Evolutionary conservation across 2,888 invertebrate genomes (phyloP).

Genomic region (Cenopis cana): DNA sequence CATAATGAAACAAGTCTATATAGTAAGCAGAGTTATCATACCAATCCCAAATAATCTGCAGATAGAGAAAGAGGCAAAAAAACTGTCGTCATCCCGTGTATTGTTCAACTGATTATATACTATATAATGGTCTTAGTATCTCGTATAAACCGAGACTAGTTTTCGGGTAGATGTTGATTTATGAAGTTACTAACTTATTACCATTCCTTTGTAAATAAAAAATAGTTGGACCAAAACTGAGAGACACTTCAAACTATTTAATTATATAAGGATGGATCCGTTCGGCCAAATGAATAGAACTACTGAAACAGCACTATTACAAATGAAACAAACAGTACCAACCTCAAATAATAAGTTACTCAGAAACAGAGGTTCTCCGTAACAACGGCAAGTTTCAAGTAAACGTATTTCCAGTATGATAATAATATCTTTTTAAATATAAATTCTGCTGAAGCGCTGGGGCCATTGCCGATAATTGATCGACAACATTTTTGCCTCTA

Average conservation of each 20-base stretch:
- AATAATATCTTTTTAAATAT: no score
- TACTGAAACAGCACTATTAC: not conserved
- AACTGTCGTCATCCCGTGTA: not conserved
- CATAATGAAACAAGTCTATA: not conserved
- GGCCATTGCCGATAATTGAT: no score
- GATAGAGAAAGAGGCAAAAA: constrained; percentile 18
- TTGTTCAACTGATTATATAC: no score
- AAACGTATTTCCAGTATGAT: not conserved
- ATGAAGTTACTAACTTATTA: no score
- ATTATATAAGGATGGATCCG: not conserved
- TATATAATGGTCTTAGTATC: no score
- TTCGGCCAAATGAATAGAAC: not conserved
- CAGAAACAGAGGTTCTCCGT: not conserved
- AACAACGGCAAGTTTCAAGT: not conserved
- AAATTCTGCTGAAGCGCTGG: no score
- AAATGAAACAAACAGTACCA: not conserved
- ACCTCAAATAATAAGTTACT: not conserved
- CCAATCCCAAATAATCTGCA: constrained; percentile 15
- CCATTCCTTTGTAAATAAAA: no score
- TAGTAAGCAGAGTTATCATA: constrained; percentile 12
- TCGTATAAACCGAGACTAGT: not conserved
- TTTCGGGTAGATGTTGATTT: not conserved
- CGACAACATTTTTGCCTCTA: no score
- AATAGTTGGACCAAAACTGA: no score
- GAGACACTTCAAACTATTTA: no score